Base-by-base conservation (phyloP, 2,113 vertebrate genomes). In the Ciconia boyciana region DNA sequence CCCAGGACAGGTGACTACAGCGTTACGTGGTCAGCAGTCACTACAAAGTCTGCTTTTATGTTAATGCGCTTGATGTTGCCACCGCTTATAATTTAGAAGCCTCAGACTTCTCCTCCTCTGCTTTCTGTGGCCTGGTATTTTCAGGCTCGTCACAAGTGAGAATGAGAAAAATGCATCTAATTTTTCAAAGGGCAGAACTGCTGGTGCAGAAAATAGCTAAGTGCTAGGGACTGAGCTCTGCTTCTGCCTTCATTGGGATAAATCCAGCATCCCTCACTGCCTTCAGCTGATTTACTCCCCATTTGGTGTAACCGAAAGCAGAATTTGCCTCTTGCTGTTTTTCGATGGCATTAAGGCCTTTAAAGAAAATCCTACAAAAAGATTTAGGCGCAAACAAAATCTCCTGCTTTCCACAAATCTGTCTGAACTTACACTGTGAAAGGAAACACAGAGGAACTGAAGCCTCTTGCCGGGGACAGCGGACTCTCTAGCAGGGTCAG, bases 191-290 rank as follows among this genome's bases (percentile, higher is more conserved):
- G 94, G 96, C 92, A 77, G 87, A 97, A 94, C 52, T 97, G 97
- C 97, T 98, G 97, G 97, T 97, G 98, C 97, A 97, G 97, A 98
- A 98, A 94, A 89, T 94, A 98, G 92, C 96, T 54, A 77, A 97
- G 97, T 96, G 95, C 79, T 93, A 86, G 92, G 96, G 96, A 90
- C 97, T 95, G 96, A 95, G 85, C 84, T 93, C 83, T 76, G 69
- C 84, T 72, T 26, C 91, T 89, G 81, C 83, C 64, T 87, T 55
- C 46, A 0, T 4, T 52, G 86, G 90, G 83, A 93, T 92, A 95
- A 96, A 95, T 72, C 48, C 83, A 84, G 77, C 65, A 51, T 48
- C 89, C 87, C 55, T 83, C 54, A 1, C 78, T 62, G 78, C 89
- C 91, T 85, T 52, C 78, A 34, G 81, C 70, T 90, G 81, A 58